Evolutionary conservation across 1,140 invertebrate species (phyloP), one percentile per base, ranked within the genome.

Genomic region (Myzus persicae): DNA sequence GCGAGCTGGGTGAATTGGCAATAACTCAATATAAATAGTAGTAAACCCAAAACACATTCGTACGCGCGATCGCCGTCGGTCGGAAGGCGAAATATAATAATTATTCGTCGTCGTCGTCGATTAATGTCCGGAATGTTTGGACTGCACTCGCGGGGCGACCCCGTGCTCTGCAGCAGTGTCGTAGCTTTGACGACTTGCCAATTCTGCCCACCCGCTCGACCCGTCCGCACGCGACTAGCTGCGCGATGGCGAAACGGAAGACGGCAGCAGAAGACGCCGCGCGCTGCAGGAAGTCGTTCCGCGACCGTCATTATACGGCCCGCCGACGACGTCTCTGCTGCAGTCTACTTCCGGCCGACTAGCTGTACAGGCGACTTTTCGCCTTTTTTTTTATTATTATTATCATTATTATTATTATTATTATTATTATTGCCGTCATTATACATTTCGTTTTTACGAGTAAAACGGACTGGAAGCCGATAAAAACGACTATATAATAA

Each of bases 201-300:
- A 59, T 42, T 59, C 38, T 8, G 51, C 14, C 8, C 24, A 9
- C 8, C 31, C 8, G 18, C n/a, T 87, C 84, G 26, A n/a, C 8
- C 46, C 6, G 9, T 38, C 48, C 20, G 26, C n/a, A n/a, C 9
- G 51, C 14, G 24, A 36, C 36, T 36, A 36, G 48, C 31, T 9
- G n/a, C n/a, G 26, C 42, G 26, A 87, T 9, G 24, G 24, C 11
- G 26, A 85, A 42, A 44, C 84, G 84, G 42, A 40, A 85, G 26
- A 85, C 81, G 81, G 40, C 82, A 31, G 31, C 59, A 84, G 40
- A 42, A 84, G 76, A 82, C n/a, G 36, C n/a, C 5, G 18, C n/a
- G n/a, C 9, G n/a, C 85, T 48, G 85, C 85, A 88, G 85, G 46
- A 89, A 89, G 87, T 89, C 87, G 46, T 89, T 89, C 22, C 8